Evolutionary conservation across 1,140 invertebrate species (phyloP).

Genomic region (Pomacea maculata): DNA sequence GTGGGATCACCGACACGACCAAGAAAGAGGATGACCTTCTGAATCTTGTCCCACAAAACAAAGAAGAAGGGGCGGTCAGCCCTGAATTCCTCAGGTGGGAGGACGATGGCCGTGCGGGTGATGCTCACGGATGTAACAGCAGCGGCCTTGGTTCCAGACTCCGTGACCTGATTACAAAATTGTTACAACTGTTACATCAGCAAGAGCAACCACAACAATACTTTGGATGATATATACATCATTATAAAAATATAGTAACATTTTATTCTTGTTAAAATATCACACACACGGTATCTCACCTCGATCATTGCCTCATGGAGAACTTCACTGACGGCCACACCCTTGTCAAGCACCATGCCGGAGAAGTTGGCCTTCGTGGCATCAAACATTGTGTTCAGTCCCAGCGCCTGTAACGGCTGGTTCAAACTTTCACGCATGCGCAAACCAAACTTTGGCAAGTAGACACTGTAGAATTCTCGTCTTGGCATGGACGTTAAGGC

Average conservation of each 20-base stretch:
- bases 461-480: not conserved
- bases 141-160: not conserved
- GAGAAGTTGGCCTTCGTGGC: not conserved
- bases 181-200: too few species aligned
- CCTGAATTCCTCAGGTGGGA: not conserved
- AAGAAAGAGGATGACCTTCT: slow-evolving; percentile 12
- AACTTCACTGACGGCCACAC: not conserved
- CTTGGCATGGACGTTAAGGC: slow-evolving; percentile 6
- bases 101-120: not conserved
- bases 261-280: too few species aligned
- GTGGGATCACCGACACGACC: slow-evolving; percentile 20
- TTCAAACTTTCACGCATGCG: not conserved
- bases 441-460: slow-evolving; percentile 12
- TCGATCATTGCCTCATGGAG: slow-evolving; percentile 17
- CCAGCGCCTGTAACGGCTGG: slow-evolving; percentile 2
- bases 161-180: too few species aligned
- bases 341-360: not conserved
- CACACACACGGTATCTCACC: not conserved
- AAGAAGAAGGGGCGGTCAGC: slow-evolving; percentile 19
- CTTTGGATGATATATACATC: too few species aligned
- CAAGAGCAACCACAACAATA: too few species aligned
- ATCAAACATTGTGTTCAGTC: not conserved
- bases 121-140: slow-evolving; percentile 9
- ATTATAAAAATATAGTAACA: too few species aligned
- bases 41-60: slow-evolving; percentile 14